Base-by-base conservation (phyloP, 2,113 vertebrate species). In the Silurus asotus region DNA sequence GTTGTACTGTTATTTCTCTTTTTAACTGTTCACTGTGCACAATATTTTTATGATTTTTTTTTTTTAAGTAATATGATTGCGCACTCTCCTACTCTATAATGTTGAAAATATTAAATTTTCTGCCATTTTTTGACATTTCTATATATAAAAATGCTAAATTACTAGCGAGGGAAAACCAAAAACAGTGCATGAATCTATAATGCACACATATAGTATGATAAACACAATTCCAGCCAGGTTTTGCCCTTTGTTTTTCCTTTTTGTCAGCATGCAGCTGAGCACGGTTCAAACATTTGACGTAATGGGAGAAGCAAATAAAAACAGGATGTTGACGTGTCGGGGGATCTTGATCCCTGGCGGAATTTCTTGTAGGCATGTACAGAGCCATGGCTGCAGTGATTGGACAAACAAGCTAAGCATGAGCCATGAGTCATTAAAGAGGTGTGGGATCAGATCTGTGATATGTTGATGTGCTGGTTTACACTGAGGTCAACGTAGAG, bases 251-350 rank as follows among this genome's bases (percentile, higher is more conserved):
- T 82, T 75, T 76, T 64, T 23, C 45, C 58, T 53, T 49, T 76
- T 84, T 20, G 23, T 58, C 25, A 7, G 72, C 74, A 59, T 84
- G 64, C 84, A 61, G 76, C 79, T 81, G 58, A 79, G 25, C 53
- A 51, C 77, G 48, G 55, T 84, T 55, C 59, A 87, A 76, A 65
- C 65, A n/a, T 28, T 13, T 81, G 81, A 80, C 11, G 72, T 78
- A 75, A 77, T 45, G 84, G 55, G 78, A 85, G 56, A 82, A 83
- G 85, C 88, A 89, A 90, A 90, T 91, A 88, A 86, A 88, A 89
- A 89, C 88, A 90, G 91, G 91, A 91, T 89, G 88, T 85, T 83
- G 59, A 85, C 83, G 84, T 87, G 81, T 72, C 65, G 4, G n/a
- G 80, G 87, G 87, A 83, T 88, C 79, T 88, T 28, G 74, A 79